A percentile compares a stretch with the other conserved stretches of the same genome.
Evolutionary conservation across 2,888 invertebrate genomes (phyloP).

Genomic region (Hydrotaea cyrtoneurina): DNA sequence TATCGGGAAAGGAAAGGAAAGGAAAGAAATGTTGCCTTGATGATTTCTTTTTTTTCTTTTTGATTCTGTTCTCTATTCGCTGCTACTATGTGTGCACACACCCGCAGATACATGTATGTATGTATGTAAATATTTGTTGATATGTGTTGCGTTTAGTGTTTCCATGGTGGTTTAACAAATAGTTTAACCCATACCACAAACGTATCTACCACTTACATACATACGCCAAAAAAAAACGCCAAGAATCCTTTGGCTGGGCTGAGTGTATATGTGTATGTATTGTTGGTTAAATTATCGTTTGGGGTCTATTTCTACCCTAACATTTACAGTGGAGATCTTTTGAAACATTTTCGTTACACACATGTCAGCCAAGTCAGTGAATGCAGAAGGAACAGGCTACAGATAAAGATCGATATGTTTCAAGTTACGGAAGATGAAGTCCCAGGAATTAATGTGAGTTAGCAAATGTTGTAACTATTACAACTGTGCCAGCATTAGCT

Average conservation of each 20-base stretch:
- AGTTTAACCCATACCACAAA: constrained; percentile 9
- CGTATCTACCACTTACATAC: background rate
- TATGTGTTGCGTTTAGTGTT: constrained; percentile 44
- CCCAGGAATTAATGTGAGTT: too few relatives aligned
- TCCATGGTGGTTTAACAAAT: constrained; percentile 46
- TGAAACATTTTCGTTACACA: background rate
- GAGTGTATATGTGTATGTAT: background rate
- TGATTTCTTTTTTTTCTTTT: constrained; percentile 47
- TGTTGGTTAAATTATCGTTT: constrained; percentile 10
- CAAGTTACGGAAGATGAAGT: too few relatives aligned
- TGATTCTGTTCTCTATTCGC: constrained; percentile 10
- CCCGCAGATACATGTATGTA: background rate
- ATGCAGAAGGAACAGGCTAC: too few relatives aligned
- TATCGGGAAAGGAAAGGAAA: too few relatives aligned
- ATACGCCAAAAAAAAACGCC: background rate
- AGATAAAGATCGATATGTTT: too few relatives aligned
- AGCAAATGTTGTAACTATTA: too few relatives aligned
- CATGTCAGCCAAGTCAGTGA: too few relatives aligned
- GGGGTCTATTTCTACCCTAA: background rate
- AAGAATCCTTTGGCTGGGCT: background rate
- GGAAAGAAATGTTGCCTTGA: constrained; percentile 52
- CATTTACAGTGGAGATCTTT: background rate
- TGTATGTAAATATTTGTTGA: constrained; percentile 44
- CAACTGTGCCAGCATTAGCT: too few relatives aligned
- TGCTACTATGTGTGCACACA: constrained; percentile 6